These are phyloP conservation scores for Mormyrus iriodes DNA, from an alignment of 2,113 vertebrate species.

Conservation along the genomic window DNA sequence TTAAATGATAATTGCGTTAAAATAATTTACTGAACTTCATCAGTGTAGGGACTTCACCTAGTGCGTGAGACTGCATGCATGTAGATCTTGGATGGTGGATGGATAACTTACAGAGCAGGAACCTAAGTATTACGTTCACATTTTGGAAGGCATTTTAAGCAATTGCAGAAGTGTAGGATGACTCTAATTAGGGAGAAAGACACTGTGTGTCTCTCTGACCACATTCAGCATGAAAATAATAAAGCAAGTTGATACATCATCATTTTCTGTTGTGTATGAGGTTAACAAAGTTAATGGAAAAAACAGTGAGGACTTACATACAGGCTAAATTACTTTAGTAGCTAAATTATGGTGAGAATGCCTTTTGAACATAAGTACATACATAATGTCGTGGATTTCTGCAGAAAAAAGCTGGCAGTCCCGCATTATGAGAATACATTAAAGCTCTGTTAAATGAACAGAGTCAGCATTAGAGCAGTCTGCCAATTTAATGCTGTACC, in stretches of 20 bases:
- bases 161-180: background rate
- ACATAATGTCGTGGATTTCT: background rate
- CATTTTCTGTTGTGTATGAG: too few relatives aligned
- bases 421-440: background rate
- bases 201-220: background rate
- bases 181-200: background rate
- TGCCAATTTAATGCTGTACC: background rate
- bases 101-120: background rate
- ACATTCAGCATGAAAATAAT: too few relatives aligned
- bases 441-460: background rate
- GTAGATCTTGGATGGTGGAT: background rate
- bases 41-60: background rate
- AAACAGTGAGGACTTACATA: too few relatives aligned
- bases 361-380: background rate
- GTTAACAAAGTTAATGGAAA: too few relatives aligned
- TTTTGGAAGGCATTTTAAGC: background rate
- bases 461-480: background rate
- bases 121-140: background rate
- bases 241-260: too few relatives aligned
- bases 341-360: background rate
- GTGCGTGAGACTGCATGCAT: background rate
- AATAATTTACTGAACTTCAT: background rate
- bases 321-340: background rate
- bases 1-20: background rate
- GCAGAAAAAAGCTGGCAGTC: background rate